Conservation (phyloP, 2,888 invertebrate species). For the Zaprionus obscuricornis region DNA sequence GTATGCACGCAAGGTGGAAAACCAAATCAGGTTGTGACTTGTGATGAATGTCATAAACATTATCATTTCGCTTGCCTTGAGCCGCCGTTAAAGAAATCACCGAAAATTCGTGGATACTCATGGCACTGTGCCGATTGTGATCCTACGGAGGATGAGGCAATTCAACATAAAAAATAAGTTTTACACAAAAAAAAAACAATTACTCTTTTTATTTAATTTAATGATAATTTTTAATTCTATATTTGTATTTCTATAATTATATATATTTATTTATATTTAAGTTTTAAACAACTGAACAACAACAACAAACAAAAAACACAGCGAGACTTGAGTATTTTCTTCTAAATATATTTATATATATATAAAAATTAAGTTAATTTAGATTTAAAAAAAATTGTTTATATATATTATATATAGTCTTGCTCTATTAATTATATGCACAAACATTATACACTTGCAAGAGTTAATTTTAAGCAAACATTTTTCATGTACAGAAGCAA, state of each 20-base stretch:
- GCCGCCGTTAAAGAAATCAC: slow-evolving; percentile 96
- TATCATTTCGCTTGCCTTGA: slow-evolving; percentile 97
- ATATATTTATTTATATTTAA: not conserved
- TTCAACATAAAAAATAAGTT: too few relatives aligned
- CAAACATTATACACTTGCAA: too few relatives aligned
- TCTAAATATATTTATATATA: too few relatives aligned
- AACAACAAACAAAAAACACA: too few relatives aligned
- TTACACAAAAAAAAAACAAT: slow-evolving; percentile 24
- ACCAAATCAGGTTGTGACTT: slow-evolving; percentile 85
- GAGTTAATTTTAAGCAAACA: too few relatives aligned
- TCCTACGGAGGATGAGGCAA: slow-evolving; percentile 87
- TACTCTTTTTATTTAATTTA: not conserved
- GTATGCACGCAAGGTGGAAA: slow-evolving; percentile 77
- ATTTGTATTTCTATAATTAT: slow-evolving; percentile 3
- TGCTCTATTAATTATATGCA: too few relatives aligned
- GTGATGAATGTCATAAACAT: slow-evolving; percentile 94
- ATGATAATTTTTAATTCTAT: not conserved
- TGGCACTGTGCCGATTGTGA: slow-evolving; percentile 99
- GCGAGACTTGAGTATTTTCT: too few relatives aligned
- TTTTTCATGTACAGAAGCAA: too few relatives aligned
- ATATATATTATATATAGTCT: too few relatives aligned
- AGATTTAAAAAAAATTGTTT: too few relatives aligned
- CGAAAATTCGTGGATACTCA: slow-evolving; percentile 96
- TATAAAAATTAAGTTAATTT: too few relatives aligned
- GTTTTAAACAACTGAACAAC: too few relatives aligned